Percentiles rank a stretch among this genome's conserved stretches.
phyloP scores from a whole-genome alignment of 2,113 vertebrate genomes.

The Plecturocebus donacophilus region DNA sequence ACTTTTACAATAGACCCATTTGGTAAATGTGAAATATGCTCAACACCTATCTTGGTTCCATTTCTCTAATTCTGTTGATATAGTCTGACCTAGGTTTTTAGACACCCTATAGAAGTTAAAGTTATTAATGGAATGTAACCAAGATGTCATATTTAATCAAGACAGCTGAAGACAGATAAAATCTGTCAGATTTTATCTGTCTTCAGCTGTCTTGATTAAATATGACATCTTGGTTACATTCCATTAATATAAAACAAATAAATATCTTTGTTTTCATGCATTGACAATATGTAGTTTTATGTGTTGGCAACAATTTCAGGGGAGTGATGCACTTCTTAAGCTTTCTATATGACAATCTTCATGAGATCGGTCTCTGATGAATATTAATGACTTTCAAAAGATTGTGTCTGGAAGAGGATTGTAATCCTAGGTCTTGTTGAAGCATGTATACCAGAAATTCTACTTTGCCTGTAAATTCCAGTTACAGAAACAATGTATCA shows the following conservation, averaged over 20 bases:
- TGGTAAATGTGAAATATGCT: not conserved
- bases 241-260: not conserved
- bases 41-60: not conserved
- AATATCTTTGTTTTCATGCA: conserved; percentile 37
- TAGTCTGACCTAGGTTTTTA: not conserved
- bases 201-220: conserved; percentile 16
- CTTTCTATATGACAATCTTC: conserved; percentile 21
- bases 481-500: conserved; percentile 3
- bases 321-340: not conserved
- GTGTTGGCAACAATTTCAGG: conserved; percentile 39
- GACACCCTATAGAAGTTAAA: not conserved
- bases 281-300: not conserved
- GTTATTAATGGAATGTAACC: not conserved
- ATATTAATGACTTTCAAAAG: conserved; percentile 55
- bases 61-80: conserved; percentile 18
- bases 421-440: not conserved
- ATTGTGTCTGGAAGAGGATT: not conserved
- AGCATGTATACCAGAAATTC: not conserved
- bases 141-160: not conserved
- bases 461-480: conserved; percentile 22
- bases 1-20: not conserved
- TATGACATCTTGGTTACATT: not conserved
- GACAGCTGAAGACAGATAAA: conserved; percentile 32
- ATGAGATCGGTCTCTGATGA: conserved; percentile 51
- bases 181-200: not conserved